Evolutionary conservation across 2,797 vertebrate species (phyloP).

Genomic region (Loris lydekkerianus): DNA sequence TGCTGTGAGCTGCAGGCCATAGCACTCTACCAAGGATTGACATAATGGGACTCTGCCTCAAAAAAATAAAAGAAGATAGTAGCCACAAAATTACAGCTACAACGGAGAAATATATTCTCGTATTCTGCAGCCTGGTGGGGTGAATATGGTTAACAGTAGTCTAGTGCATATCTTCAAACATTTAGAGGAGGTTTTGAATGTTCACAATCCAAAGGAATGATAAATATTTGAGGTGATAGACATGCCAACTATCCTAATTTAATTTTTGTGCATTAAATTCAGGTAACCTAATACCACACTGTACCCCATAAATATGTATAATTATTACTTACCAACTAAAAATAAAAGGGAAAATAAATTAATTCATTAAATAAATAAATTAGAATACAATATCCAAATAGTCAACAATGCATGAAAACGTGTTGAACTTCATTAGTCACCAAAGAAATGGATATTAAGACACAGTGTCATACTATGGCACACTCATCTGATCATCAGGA

Average conservation of each 20-base stretch:
- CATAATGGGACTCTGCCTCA: too few species aligned
- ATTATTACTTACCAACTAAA: background rate
- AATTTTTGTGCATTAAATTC: background rate
- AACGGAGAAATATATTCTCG: background rate
- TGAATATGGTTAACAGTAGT: background rate
- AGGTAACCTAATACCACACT: too few species aligned
- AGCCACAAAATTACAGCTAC: background rate
- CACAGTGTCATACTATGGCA: background rate
- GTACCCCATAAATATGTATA: background rate
- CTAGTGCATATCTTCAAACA: background rate
- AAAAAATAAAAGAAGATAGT: background rate
- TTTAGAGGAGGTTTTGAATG: background rate
- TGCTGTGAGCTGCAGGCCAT: too few species aligned
- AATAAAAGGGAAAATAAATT: background rate
- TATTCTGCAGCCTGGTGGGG: background rate
- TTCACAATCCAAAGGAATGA: background rate
- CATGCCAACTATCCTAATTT: background rate
- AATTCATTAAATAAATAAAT: background rate
- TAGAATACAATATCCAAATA: background rate
- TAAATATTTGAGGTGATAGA: background rate
- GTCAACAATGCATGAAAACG: background rate
- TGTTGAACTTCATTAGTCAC: background rate
- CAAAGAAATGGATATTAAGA: background rate
- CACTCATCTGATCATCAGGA: background rate
- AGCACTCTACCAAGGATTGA: too few species aligned